Evolutionary conservation across 1,140 invertebrate species (phyloP).

Genomic region (Drosophila kikkawai): DNA sequence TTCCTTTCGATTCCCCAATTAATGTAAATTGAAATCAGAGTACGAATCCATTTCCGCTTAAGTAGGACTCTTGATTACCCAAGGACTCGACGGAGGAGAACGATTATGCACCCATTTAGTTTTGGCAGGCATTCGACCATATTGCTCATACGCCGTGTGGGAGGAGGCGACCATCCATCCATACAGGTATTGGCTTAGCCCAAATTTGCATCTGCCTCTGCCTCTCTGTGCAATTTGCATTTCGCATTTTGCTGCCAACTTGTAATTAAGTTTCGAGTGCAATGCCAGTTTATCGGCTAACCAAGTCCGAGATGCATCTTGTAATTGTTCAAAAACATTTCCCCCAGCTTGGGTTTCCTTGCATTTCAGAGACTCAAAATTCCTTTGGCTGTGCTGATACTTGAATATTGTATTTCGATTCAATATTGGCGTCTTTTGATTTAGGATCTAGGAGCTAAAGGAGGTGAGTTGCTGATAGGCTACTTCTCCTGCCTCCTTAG

Average conservation of each 20-base stretch:
- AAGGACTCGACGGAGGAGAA: slow-evolving; percentile 19
- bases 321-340: slow-evolving; percentile 17
- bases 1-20: slow-evolving; percentile 49
- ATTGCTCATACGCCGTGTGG: slow-evolving; percentile 71
- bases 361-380: neutral
- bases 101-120: slow-evolving; percentile 53
- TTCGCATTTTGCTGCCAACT: slow-evolving; percentile 65
- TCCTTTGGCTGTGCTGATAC: neutral
- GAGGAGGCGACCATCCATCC: neutral
- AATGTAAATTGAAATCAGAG: slow-evolving; percentile 80
- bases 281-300: slow-evolving; percentile 73
- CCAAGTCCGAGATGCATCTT: slow-evolving; percentile 41
- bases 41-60: slow-evolving; percentile 75
- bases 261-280: slow-evolving; percentile 80
- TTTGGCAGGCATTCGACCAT: slow-evolving; percentile 50
- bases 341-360: slow-evolving; percentile 2
- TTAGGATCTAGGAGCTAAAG: neutral
- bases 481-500: slow-evolving; percentile 22
- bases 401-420: slow-evolving; percentile 11
- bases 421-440: neutral
- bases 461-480: too few species aligned
- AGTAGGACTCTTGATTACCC: slow-evolving; percentile 78
- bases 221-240: slow-evolving; percentile 16
- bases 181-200: slow-evolving; percentile 48
- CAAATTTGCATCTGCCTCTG: slow-evolving; percentile 10